phyloP scores from a whole-genome alignment of 2,113 vertebrate species.

The Pedionomus torquatus region DNA sequence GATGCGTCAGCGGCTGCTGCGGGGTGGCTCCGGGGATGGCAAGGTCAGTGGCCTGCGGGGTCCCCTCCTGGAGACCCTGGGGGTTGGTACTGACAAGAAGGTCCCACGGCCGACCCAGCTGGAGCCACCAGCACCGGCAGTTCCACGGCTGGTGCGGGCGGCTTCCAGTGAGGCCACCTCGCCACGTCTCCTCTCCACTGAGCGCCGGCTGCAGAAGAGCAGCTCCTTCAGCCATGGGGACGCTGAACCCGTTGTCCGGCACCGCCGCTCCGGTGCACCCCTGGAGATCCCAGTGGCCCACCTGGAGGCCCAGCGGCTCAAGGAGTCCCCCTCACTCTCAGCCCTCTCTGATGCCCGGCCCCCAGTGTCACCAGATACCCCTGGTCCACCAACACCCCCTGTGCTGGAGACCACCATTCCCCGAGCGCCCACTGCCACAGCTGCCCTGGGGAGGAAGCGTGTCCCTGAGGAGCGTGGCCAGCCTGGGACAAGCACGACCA shows the following conservation, averaged over 20 bases:
- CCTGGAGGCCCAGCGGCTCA: conserved; percentile 82
- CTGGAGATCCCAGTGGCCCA: conserved; percentile 91
- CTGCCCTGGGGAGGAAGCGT: not conserved
- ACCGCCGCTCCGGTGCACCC: conserved; percentile 89
- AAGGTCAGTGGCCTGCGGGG: conserved; percentile 95
- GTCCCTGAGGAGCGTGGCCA: not conserved
- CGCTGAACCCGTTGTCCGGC: conserved; percentile 85
- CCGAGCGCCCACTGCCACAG: not conserved
- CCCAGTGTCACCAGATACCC: conserved; percentile 59
- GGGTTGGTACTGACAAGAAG: conserved; percentile 81
- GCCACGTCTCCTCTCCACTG: conserved; percentile 69
- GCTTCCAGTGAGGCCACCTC: conserved; percentile 87
- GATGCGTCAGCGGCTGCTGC: conserved; percentile 90
- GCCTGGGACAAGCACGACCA: accelerated
- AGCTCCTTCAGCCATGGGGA: conserved; percentile 96
- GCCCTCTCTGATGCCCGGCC: conserved; percentile 85
- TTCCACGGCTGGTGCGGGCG: conserved; percentile 80
- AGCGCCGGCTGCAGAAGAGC: conserved; percentile 89
- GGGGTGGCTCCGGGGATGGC: conserved; percentile 85
- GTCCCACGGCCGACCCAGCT: conserved; percentile 67
- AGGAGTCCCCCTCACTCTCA: conserved; percentile 93
- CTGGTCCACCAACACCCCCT: conserved; percentile 60
- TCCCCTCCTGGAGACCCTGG: conserved; percentile 92
- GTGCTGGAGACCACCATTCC: not conserved
- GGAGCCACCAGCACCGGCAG: not conserved